Percentiles rank a stretch among this genome's conserved stretches.
Evolutionary conservation across 2,797 vertebrate genomes (phyloP).

Genomic region (Poeciliopsis turneri): DNA sequence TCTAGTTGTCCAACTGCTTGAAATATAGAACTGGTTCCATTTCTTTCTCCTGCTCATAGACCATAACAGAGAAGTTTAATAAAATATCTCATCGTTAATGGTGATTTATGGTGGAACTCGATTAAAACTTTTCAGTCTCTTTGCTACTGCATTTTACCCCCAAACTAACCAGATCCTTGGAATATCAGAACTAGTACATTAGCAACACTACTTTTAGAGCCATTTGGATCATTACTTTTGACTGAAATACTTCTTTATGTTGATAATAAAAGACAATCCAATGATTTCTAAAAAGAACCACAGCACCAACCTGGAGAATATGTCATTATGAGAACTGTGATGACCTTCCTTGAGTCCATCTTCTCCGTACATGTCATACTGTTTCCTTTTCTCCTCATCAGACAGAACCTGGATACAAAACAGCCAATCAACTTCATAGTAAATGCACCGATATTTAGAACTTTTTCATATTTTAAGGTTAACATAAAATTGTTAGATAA

Average conservation of each 20-base stretch:
- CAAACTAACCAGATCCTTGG: neutral
- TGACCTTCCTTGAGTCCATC: constrained; percentile 97
- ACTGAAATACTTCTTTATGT: neutral
- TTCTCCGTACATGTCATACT: constrained; percentile 94
- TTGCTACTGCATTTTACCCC: neutral
- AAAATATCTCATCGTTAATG: too few species aligned
- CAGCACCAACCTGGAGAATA: constrained; percentile 93
- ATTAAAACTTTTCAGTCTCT: neutral
- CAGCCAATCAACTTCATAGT: constrained; percentile 4
- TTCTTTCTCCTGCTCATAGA: neutral
- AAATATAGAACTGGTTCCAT: too few species aligned
- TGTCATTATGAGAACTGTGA: constrained; percentile 95
- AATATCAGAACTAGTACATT: neutral
- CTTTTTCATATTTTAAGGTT: neutral
- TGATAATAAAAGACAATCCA: neutral
- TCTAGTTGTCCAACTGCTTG: too few species aligned
- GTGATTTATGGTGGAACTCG: too few species aligned
- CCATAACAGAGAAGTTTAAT: too few species aligned
- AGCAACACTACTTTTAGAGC: neutral
- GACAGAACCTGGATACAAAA: constrained; percentile 88
- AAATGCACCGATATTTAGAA: neutral
- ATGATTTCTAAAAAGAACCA: neutral
- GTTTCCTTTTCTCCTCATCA: constrained; percentile 97
- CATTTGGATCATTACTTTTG: neutral
- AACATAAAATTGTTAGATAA: neutral